These are phyloP conservation scores for Ricordea florida DNA, from an alignment of 92 coral and sea anemone species.

Conservation along the genomic window DNA sequence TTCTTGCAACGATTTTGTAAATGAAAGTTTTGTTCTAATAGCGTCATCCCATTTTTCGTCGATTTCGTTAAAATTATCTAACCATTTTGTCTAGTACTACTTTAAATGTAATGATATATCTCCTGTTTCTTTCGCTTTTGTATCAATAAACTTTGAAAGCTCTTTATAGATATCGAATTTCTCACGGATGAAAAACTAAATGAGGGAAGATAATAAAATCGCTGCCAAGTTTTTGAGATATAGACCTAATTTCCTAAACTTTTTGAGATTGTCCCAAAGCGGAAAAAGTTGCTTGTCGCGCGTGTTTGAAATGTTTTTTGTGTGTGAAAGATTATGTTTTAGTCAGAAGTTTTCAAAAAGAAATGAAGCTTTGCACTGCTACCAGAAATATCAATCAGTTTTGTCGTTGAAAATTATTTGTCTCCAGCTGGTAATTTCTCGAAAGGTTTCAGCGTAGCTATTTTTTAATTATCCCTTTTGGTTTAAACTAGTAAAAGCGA, in stretches of 20 bases:
- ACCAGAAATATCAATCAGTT: too few species aligned
- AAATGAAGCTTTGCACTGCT: too few species aligned
- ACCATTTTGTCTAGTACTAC: conserved; percentile 28
- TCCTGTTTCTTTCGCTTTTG: conserved; percentile 14
- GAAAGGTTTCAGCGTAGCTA: too few species aligned
- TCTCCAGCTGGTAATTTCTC: too few species aligned
- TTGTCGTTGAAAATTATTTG: too few species aligned
- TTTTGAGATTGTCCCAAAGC: background rate
- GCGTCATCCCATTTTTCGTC: background rate
- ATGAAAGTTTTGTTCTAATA: too few species aligned
- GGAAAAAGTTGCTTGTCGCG: too few species aligned
- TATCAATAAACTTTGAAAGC: background rate
- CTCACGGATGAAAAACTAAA: conserved; percentile 3
- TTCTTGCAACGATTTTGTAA: conserved; percentile 3
- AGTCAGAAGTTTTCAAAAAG: too few species aligned
- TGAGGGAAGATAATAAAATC: background rate
- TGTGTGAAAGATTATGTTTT: too few species aligned
- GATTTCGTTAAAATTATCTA: conserved; percentile 9
- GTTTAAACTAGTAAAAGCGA: too few species aligned
- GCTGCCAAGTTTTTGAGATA: background rate
- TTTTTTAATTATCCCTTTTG: too few species aligned
- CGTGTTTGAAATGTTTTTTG: too few species aligned
- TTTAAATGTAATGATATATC: conserved; percentile 19
- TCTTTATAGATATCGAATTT: conserved; percentile 22
- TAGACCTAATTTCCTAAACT: background rate